phyloP scores from a whole-genome alignment of 2,113 vertebrate species.

The Ptilorrhoa leucosticta region DNA sequence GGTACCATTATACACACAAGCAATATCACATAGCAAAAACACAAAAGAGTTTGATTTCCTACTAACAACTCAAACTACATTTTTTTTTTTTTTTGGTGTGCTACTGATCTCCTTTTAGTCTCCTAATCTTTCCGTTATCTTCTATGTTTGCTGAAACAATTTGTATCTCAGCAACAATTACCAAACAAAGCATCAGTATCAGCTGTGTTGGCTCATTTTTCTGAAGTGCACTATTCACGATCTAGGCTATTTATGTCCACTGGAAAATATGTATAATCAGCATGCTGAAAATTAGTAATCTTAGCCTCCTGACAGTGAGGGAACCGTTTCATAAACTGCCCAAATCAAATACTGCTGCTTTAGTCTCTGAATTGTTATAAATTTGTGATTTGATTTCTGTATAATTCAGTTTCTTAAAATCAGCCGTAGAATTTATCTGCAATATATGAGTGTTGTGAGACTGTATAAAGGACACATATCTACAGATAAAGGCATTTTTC shows the following conservation, averaged over 20 bases:
- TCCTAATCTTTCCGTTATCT: conserved; percentile 33
- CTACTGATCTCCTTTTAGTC: neutral
- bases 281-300: neutral
- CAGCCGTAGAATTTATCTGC: neutral
- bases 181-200: conserved; percentile 46
- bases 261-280: conserved; percentile 46
- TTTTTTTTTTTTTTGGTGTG: neutral
- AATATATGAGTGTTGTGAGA: neutral
- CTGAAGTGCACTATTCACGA: neutral
- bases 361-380: neutral
- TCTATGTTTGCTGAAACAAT: conserved; percentile 36
- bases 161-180: conserved; percentile 53
- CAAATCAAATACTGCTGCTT: conserved; percentile 5
- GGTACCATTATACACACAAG: neutral
- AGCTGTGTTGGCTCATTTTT: conserved; percentile 51
- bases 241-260: conserved; percentile 13
- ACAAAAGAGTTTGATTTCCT: neutral
- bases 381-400: neutral
- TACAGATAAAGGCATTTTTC: neutral
- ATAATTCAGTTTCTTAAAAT: neutral
- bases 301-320: neutral
- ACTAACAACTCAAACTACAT: neutral
- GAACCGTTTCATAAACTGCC: neutral
- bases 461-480: neutral
- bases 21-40: neutral